Percentiles rank a stretch among this genome's conserved stretches.
Evolutionary conservation across 2,797 vertebrate species (phyloP).

Genomic region (Sparus aurata): DNA sequence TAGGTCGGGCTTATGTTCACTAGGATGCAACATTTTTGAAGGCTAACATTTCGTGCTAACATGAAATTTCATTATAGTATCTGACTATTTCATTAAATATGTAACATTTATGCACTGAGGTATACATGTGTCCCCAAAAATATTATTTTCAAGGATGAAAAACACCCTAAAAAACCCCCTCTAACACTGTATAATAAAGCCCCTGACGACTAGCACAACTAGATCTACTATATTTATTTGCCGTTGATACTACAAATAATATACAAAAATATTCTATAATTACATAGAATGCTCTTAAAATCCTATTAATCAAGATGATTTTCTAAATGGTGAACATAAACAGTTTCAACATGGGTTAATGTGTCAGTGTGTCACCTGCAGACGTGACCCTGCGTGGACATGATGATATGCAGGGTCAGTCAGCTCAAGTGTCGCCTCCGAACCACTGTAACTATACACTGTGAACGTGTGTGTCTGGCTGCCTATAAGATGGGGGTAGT

Average conservation of each 20-base stretch:
- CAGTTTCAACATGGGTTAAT: background rate
- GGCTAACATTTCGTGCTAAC: background rate
- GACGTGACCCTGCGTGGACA: background rate
- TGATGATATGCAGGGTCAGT: slow-evolving; percentile 14
- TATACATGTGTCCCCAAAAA: no score
- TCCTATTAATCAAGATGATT: no score
- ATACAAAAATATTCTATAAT: no score
- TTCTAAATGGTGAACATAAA: background rate
- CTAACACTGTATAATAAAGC: background rate
- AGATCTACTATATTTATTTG: background rate
- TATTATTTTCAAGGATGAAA: background rate
- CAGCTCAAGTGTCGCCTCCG: slow-evolving; percentile 27
- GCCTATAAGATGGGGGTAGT: slow-evolving; percentile 5
- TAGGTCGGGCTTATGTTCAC: background rate
- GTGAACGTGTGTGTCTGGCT: slow-evolving; percentile 2
- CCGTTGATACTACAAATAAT: no score
- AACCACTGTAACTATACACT: slow-evolving; percentile 20
- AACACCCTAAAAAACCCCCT: background rate
- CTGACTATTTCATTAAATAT: background rate
- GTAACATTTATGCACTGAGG: background rate
- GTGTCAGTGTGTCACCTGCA: slow-evolving; percentile 41
- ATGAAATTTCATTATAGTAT: background rate
- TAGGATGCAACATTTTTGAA: background rate
- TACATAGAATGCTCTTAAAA: background rate
- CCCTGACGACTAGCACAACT: background rate